Percentiles rank a stretch among this genome's conserved stretches.
These are phyloP conservation scores for Delichon dasypus DNA, from an alignment of 2,797 vertebrate species.

Conservation along the genomic window DNA sequence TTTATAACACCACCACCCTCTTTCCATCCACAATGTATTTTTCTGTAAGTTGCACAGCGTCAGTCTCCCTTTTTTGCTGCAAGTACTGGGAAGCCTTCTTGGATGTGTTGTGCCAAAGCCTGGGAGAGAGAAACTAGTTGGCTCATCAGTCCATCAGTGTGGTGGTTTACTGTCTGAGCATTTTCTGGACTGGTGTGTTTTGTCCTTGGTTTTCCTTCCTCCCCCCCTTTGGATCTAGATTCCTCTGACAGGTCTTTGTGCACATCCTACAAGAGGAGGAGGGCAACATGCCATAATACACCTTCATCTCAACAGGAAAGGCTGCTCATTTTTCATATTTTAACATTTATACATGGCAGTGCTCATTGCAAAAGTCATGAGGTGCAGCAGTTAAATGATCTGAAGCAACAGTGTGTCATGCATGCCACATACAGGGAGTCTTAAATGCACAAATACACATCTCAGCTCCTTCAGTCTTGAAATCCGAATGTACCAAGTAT, in stretches of 20 bases:
- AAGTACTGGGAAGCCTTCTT: neutral
- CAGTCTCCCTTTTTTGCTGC: neutral
- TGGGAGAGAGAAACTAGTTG: neutral
- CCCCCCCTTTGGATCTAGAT: neutral
- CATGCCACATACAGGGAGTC: neutral
- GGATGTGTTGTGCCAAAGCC: neutral
- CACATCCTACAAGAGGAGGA: neutral
- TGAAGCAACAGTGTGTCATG: slow-evolving; percentile 8
- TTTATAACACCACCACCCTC: neutral
- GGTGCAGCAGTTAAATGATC: neutral
- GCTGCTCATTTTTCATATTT: neutral
- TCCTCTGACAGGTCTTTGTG: neutral
- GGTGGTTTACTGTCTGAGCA: neutral
- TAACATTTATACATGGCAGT: neutral
- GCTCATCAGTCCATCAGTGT: neutral
- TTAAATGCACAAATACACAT: neutral
- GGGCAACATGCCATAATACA: neutral
- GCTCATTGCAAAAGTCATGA: neutral
- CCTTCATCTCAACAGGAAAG: neutral
- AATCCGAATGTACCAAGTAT: slow-evolving; percentile 75
- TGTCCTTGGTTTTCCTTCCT: neutral
- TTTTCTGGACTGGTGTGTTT: neutral
- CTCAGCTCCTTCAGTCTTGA: slow-evolving; percentile 41
- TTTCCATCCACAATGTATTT: neutral
- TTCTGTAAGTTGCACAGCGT: neutral